Percentiles rank a stretch among this genome's conserved stretches.
phyloP scores from a whole-genome alignment of 2,113 vertebrate species.

The Oriolus oriolus region DNA sequence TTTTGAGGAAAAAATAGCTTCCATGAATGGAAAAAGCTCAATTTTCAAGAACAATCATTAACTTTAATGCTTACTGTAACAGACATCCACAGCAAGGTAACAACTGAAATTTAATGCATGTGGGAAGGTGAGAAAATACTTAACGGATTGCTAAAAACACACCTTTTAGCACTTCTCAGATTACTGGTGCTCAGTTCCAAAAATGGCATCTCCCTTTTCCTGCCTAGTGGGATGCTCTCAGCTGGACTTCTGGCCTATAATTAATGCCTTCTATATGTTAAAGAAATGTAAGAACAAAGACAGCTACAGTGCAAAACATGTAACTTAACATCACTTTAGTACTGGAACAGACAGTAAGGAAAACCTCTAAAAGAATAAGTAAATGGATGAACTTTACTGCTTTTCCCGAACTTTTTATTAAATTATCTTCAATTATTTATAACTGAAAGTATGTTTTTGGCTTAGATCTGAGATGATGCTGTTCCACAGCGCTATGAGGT shows the following conservation, averaged over 20 bases:
- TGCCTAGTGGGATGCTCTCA: not conserved
- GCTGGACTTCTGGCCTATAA: constrained; percentile 12
- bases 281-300: not conserved
- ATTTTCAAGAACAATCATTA: not conserved
- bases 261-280: not conserved
- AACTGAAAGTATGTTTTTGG: not conserved
- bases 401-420: not conserved
- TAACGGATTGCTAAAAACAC: not conserved
- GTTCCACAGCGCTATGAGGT: not conserved
- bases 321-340: not conserved
- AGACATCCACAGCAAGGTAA: not conserved
- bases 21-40: not conserved
- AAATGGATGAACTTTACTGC: not conserved
- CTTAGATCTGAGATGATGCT: not conserved
- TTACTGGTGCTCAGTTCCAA: not conserved
- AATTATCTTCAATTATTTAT: not conserved
- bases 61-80: not conserved
- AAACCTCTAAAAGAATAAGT: not conserved
- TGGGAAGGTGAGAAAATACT: constrained; percentile 17
- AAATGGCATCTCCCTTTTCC: constrained; percentile 3
- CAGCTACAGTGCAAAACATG: not conserved
- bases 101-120: not conserved
- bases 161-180: constrained; percentile 14
- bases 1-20: not conserved
- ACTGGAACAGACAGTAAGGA: not conserved